phyloP scores from a whole-genome alignment of 1,140 invertebrate species.

The Diabrotica virgifera region DNA sequence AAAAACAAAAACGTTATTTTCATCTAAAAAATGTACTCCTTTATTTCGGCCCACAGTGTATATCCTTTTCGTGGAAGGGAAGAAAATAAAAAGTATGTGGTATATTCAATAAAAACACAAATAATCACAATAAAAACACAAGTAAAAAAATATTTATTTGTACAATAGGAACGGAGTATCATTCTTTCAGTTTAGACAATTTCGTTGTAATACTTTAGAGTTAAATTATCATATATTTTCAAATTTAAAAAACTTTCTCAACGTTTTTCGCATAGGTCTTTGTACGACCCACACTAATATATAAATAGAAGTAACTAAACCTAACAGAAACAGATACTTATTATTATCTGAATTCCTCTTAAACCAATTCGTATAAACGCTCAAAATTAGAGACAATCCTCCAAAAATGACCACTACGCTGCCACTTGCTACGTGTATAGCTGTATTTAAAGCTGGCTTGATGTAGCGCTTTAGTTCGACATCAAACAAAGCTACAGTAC shows the following conservation, averaged over 20 bases:
- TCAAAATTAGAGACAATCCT: conserved; percentile 36
- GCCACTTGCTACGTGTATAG: conserved; percentile 33
- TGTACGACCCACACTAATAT: conserved; percentile 31
- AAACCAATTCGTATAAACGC: conserved; percentile 41
- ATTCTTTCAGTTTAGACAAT: too few relatives aligned
- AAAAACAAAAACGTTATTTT: too few relatives aligned
- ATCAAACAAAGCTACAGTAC: conserved; percentile 30
- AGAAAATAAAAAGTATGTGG: too few relatives aligned
- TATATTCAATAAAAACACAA: too few relatives aligned
- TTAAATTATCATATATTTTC: not conserved
- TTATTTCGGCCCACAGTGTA: too few relatives aligned
- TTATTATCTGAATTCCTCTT: conserved; percentile 24
- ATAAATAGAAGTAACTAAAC: conserved; percentile 23
- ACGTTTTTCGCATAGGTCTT: conserved; percentile 27
- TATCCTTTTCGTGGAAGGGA: too few relatives aligned
- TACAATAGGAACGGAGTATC: too few relatives aligned
- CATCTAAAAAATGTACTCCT: too few relatives aligned
- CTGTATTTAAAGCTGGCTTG: conserved; percentile 31
- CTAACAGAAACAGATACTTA: conserved; percentile 28
- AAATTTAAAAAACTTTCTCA: conserved; percentile 13
- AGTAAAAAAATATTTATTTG: too few relatives aligned
- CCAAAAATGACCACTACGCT: conserved; percentile 32
- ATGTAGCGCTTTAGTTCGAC: conserved; percentile 30
- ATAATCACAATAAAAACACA: too few relatives aligned
- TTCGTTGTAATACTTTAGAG: too few relatives aligned